Conservation (phyloP, 2,888 invertebrate genomes). For the Metacarcinus magister region DNA sequence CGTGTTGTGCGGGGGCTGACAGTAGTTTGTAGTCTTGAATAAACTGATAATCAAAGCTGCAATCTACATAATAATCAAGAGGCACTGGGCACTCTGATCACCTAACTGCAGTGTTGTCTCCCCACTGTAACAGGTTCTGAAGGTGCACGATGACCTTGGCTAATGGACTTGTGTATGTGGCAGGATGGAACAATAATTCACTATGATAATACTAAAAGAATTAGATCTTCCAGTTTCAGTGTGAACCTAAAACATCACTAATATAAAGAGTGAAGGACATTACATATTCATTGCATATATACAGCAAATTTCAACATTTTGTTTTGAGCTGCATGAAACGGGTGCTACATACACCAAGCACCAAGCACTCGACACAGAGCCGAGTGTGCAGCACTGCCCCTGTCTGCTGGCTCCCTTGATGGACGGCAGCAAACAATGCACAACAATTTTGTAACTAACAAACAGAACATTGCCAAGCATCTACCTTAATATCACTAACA, state of each 20-base stretch:
- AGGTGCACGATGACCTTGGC: not conserved
- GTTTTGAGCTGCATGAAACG: not conserved
- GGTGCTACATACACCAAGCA: not conserved
- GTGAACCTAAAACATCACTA: not conserved
- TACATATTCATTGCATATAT: not conserved
- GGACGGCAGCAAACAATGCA: not conserved
- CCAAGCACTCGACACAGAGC: not conserved
- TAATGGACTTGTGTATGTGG: not conserved
- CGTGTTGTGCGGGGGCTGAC: not conserved
- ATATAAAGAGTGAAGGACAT: slow-evolving; percentile 35
- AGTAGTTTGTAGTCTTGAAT: not conserved
- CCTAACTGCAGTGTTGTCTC: not conserved
- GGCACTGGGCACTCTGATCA: not conserved
- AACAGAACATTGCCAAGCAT: not conserved
- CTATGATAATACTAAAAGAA: not conserved
- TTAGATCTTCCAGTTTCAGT: not conserved
- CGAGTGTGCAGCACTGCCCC: slow-evolving; percentile 5
- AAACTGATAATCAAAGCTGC: not conserved
- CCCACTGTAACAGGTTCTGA: not conserved
- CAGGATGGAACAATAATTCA: not conserved
- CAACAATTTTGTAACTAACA: not conserved
- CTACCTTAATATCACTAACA: slow-evolving; percentile 37
- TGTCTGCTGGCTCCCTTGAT: slow-evolving; percentile 11
- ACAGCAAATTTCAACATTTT: not conserved
- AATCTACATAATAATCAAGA: not conserved